Base-by-base conservation (phyloP, 30 jellyfish, hydroid and myxozoan species). In the Turritopsis rubra region DNA sequence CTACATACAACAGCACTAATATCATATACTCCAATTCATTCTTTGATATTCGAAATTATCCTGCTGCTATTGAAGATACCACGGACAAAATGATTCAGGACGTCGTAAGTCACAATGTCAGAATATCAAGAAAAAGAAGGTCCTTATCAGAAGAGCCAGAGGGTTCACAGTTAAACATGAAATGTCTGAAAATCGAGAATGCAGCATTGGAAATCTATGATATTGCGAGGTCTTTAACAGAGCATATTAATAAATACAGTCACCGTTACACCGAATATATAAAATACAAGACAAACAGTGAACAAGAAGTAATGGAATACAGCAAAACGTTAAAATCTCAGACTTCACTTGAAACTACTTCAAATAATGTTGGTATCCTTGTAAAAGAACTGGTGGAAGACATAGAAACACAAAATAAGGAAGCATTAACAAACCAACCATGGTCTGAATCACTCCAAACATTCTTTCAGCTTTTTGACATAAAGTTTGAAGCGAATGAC, bases 361-460 rank as follows among this genome's bases (percentile, higher is more conserved):
- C 77, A 1, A 68, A 23, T 9, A 23, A 68, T 22, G 9, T 23
- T 1, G 77, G 19, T 68, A 22, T 24, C 22, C 72, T 87, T 52
- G 25, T 83, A n/a, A 74, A 26, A 9, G 54, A 66, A 27, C 84
- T 89, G 90, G 75, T 75, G 76, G 53, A n/a, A 27, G 84, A 88
- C 21, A 17, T 52, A 73, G 28, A 24, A 0, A 19, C 21, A 25
- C 52, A 79, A 52, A 75, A 29, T 18, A 68, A 28, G 1, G 29
- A 81, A 53, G 71, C 22, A 53, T 7, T 75, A 71, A 24, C 28
- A 52, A 66, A 85, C 8, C 23, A 28, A 54, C 17, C 88, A n/a
- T 88, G 96, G 96, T 77, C 60, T 18, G 19, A 73, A 17, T 66
- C 79, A 31, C 81, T 82, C 18, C 79, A 83, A 3, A 82, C 79